phyloP scores from a whole-genome alignment of 2,113 vertebrate species.

The Hystrix cristata region DNA sequence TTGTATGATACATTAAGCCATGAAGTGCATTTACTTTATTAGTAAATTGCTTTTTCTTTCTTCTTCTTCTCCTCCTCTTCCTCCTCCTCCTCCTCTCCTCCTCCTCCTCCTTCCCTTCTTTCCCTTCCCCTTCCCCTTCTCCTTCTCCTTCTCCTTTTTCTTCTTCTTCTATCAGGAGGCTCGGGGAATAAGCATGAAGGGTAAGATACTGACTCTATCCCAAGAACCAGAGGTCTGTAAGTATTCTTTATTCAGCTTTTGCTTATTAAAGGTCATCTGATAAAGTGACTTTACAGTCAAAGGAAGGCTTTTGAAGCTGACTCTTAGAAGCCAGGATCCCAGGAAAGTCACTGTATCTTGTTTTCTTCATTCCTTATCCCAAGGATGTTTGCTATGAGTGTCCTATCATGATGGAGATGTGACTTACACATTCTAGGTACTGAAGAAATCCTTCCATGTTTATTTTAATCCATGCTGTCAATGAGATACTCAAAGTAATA shows the following conservation, averaged over 20 bases:
- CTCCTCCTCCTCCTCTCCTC: neutral
- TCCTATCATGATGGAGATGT: neutral
- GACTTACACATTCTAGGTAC: neutral
- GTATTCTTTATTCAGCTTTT: neutral
- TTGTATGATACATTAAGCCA: neutral
- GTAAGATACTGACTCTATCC: neutral
- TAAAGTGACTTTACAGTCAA: neutral
- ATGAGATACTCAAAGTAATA: neutral
- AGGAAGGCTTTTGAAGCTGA: neutral
- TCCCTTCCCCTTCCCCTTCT: too few relatives aligned
- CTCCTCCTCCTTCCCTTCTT: too few relatives aligned
- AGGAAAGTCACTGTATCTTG: neutral
- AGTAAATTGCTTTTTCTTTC: neutral
- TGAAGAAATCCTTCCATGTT: neutral
- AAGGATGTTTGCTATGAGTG: neutral
- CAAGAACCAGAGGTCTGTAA: neutral
- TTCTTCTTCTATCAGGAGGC: neutral
- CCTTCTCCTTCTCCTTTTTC: too few relatives aligned
- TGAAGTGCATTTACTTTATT: neutral
- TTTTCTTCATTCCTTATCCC: neutral
- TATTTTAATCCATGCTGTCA: neutral
- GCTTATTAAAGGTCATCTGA: neutral
- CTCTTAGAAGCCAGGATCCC: neutral
- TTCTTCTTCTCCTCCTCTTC: neutral
- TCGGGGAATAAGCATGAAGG: neutral